Evolutionary conservation across 2,888 invertebrate genomes (phyloP).

Genomic region (Parelbella ahira): DNA sequence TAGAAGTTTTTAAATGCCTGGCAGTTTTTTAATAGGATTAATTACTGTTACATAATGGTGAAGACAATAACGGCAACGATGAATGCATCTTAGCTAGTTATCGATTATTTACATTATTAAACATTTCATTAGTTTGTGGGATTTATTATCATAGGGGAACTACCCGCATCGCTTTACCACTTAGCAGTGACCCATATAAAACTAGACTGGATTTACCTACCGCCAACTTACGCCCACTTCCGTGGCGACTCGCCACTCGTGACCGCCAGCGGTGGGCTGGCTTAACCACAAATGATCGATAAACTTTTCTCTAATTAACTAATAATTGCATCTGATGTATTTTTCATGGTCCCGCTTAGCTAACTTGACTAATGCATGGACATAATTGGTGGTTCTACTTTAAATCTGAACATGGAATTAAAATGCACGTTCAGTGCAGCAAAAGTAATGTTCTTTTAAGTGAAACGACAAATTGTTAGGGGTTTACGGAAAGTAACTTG

Average conservation of each 20-base stretch:
- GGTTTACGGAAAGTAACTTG: not conserved
- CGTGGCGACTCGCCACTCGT: conserved; percentile 37
- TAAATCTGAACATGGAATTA: conserved; percentile 2
- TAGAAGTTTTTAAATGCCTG: too few relatives aligned
- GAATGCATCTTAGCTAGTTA: too few relatives aligned
- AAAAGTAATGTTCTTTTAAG: conserved; percentile 4
- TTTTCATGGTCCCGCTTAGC: conserved; percentile 11
- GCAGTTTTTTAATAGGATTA: too few relatives aligned
- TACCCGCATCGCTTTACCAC: not conserved
- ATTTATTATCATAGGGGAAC: too few relatives aligned
- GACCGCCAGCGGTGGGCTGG: conserved; percentile 35
- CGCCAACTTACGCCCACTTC: conserved; percentile 39
- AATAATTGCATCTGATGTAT: conserved; percentile 34
- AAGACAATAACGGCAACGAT: too few relatives aligned
- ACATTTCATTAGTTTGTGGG: too few relatives aligned
- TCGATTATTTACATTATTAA: too few relatives aligned
- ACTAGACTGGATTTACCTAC: conserved; percentile 32
- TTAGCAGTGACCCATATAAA: not conserved
- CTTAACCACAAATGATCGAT: conserved; percentile 48
- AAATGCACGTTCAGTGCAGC: conserved; percentile 4
- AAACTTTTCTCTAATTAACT: conserved; percentile 53
- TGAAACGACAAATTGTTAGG: conserved; percentile 1
- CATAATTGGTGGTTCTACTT: not conserved
- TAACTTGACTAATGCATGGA: not conserved
- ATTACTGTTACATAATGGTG: too few relatives aligned